Percentiles rank a stretch among this genome's conserved stretches.
These are phyloP conservation scores for Heterotis niloticus DNA, from an alignment of 2,113 vertebrate genomes.

Conservation along the genomic window DNA sequence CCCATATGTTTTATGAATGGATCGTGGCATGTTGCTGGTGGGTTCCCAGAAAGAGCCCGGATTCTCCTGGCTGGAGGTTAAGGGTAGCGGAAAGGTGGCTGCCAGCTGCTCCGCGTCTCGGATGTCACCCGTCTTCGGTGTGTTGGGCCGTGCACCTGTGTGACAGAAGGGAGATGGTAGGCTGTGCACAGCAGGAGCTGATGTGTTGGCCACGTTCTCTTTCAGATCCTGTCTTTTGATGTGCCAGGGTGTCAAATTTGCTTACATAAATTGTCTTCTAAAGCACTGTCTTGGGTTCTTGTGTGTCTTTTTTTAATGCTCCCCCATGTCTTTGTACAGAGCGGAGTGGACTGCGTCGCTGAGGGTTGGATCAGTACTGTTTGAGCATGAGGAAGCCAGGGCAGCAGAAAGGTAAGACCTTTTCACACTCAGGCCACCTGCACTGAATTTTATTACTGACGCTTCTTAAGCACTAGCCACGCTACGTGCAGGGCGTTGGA, in stretches of 20 bases:
- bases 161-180: not conserved
- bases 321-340: slow-evolving; percentile 34
- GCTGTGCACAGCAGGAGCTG: not conserved
- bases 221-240: not conserved
- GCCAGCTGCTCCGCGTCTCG: slow-evolving; percentile 23
- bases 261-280: too few species aligned
- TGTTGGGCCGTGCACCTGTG: slow-evolving; percentile 21
- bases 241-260: not conserved
- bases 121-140: slow-evolving; percentile 21
- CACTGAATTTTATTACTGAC: not conserved
- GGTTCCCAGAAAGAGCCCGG: not conserved
- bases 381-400: slow-evolving; percentile 86
- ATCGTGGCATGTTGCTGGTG: not conserved
- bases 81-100: not conserved
- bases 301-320: not conserved
- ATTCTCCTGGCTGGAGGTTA: not conserved
- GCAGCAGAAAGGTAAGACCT: slow-evolving; percentile 78
- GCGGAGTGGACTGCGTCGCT: slow-evolving; percentile 39
- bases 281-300: not conserved
- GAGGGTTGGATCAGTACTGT: slow-evolving; percentile 52
- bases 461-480: not conserved
- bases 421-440: not conserved
- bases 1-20: not conserved
- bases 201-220: not conserved
- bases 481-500: not conserved